Evolutionary conservation across 2,888 invertebrate species (phyloP).

Genomic region (Malachius bipustulatus): DNA sequence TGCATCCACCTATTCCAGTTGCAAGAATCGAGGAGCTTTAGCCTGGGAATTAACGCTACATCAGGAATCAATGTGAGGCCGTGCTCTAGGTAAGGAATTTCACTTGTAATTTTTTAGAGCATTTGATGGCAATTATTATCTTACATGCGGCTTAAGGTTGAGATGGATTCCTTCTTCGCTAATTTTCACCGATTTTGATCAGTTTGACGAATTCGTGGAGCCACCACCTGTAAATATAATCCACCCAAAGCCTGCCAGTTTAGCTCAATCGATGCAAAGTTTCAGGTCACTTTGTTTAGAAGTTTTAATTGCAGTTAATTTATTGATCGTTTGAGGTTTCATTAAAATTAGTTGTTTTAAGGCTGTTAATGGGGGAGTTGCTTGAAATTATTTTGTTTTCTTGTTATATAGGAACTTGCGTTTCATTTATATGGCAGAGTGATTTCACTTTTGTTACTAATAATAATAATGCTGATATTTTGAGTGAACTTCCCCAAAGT

Average conservation of each 20-base stretch:
- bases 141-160: no score
- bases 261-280: slow-evolving; percentile 25
- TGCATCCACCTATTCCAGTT: slow-evolving; percentile 76
- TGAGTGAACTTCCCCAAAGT: no score
- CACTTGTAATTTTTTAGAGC: no score
- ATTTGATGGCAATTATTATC: no score
- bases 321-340: no score
- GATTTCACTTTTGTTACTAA: no score
- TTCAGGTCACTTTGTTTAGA: no score
- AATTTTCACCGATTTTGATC: slow-evolving; percentile 48
- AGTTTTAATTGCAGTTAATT: no score
- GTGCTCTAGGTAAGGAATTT: slow-evolving; percentile 69
- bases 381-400: slow-evolving; percentile 17
- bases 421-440: no score
- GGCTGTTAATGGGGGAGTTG: slow-evolving; percentile 12
- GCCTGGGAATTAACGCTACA: slow-evolving; percentile 60
- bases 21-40: slow-evolving; percentile 54
- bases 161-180: slow-evolving; percentile 54
- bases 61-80: slow-evolving; percentile 69
- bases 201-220: slow-evolving; percentile 53
- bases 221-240: slow-evolving; percentile 59
- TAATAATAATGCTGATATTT: no score
- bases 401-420: no score
- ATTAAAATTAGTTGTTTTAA: no score
- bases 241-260: slow-evolving; percentile 48